Evolutionary conservation across 2,888 invertebrate genomes (phyloP).

Genomic region (Sclerodermus sp.): DNA sequence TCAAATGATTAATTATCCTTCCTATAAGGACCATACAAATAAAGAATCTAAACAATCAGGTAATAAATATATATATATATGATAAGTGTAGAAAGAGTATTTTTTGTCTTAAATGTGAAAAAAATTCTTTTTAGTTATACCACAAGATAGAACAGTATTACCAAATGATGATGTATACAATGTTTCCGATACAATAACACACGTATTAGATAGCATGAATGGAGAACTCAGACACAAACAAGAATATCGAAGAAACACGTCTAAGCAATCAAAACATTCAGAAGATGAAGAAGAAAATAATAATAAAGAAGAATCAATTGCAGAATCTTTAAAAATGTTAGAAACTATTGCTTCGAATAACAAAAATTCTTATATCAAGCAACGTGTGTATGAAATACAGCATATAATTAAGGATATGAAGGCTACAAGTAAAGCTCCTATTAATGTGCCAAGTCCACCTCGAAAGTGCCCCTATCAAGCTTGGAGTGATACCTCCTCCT

Average conservation of each 20-base stretch:
- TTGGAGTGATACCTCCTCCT: conserved; percentile 40
- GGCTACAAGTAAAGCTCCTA: conserved; percentile 31
- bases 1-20: conserved; percentile 23
- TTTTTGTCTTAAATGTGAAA: too few species aligned
- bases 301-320: too few species aligned
- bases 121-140: conserved; percentile 4
- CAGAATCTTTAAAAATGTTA: neutral
- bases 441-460: conserved; percentile 39
- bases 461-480: conserved; percentile 39
- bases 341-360: conserved; percentile 16
- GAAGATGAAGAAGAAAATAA: conserved; percentile 2
- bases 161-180: conserved; percentile 2
- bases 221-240: conserved; percentile 1
- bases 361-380: conserved; percentile 25
- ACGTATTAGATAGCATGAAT: neutral
- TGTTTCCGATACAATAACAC: neutral
- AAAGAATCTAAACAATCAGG: conserved; percentile 19
- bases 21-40: conserved; percentile 24
- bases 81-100: too few species aligned
- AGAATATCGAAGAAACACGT: neutral
- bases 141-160: conserved; percentile 4
- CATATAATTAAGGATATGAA: conserved; percentile 37
- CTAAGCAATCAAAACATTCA: conserved; percentile 1
- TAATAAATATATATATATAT: neutral
- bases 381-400: conserved; percentile 16